A percentile compares a stretch with the other conserved stretches of the same genome.
Evolutionary conservation across 1,140 invertebrate species (phyloP).

Genomic region (Bilobella aurantiaca): DNA sequence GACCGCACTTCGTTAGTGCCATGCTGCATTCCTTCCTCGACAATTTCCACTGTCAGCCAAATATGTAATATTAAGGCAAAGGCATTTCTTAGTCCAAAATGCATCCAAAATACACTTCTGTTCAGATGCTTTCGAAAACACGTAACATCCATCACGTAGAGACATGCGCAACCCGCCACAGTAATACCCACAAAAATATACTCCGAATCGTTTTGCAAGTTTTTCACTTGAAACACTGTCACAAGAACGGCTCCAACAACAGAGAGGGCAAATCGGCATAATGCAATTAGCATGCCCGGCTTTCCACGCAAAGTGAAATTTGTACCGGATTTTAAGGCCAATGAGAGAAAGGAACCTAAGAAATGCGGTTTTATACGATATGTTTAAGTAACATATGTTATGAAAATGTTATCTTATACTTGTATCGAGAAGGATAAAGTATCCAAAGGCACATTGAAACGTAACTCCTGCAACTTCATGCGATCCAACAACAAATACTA

Average conservation of each 20-base stretch:
- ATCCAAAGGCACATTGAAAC: slow-evolving; percentile 24
- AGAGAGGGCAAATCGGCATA: neutral
- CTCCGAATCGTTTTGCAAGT: neutral
- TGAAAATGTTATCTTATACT: slow-evolving; percentile 10
- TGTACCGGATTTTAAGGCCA: neutral
- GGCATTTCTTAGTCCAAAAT: neutral
- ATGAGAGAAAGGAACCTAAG: neutral
- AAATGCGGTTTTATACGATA: neutral
- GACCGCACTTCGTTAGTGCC: slow-evolving; percentile 6
- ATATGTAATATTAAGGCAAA: slow-evolving; percentile 11
- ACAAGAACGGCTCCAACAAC: neutral
- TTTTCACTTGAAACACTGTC: neutral
- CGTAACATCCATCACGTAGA: neutral
- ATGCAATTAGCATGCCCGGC: neutral
- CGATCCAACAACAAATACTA: slow-evolving; percentile 17
- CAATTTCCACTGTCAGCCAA: slow-evolving; percentile 15
- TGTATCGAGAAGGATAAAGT: slow-evolving; percentile 26
- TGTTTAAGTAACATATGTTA: neutral
- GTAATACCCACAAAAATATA: neutral
- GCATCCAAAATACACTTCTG: neutral
- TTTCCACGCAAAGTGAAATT: neutral
- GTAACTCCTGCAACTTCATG: slow-evolving; percentile 7
- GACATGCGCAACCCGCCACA: neutral
- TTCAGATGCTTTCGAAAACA: neutral
- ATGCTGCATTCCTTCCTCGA: neutral